A percentile compares a stretch with the other conserved stretches of the same genome.
phyloP scores from a whole-genome alignment of 2,797 vertebrate genomes.

The Anolis apletophallus region DNA sequence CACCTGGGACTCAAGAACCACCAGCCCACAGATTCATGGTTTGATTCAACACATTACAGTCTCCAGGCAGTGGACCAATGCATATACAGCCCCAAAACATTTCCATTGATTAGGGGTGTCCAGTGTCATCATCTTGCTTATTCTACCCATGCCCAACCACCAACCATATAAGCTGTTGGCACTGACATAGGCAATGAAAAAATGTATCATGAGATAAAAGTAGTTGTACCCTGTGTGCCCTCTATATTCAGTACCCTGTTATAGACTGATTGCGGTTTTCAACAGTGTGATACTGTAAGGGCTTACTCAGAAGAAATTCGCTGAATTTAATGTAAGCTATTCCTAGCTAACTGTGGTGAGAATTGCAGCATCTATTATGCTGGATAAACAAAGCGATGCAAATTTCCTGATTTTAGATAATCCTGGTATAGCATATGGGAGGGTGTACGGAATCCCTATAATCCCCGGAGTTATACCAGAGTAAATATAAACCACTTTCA shows the following conservation, averaged over 20 bases:
- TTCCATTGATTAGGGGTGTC: too few species aligned
- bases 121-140: too few species aligned
- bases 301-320: neutral
- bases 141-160: too few species aligned
- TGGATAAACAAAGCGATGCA: neutral
- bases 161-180: neutral
- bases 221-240: neutral
- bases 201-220: neutral
- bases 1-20: too few species aligned
- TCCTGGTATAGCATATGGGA: neutral
- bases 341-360: neutral
- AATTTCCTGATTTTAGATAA: neutral
- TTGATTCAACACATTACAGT: too few species aligned
- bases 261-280: neutral
- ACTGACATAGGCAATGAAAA: neutral
- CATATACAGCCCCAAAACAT: too few species aligned
- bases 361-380: neutral
- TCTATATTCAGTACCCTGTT: neutral
- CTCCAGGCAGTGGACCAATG: too few species aligned
- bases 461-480: neutral
- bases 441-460: neutral
- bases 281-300: neutral
- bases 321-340: too few species aligned
- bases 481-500: conserved; percentile 14
- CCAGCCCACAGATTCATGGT: too few species aligned